Evolutionary conservation across 2,113 vertebrate genomes (phyloP).

Genomic region (Xenus cinereus): DNA sequence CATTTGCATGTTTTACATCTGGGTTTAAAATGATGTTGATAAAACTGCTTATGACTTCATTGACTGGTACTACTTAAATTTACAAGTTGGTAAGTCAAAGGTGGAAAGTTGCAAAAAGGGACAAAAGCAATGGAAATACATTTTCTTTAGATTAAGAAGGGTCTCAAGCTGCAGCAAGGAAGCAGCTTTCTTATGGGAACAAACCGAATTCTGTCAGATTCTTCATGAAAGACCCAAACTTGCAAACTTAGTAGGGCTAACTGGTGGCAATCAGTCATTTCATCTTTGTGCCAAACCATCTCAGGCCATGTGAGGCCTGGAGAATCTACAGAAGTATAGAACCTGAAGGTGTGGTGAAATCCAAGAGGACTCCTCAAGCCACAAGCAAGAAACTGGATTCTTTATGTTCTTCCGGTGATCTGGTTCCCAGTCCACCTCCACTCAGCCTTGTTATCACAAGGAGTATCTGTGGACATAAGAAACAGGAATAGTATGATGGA

Average conservation of each 20-base stretch:
- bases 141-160: neutral
- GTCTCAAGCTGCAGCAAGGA: neutral
- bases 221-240: neutral
- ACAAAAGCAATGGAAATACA: neutral
- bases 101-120: neutral
- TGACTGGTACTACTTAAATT: neutral
- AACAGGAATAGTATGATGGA: neutral
- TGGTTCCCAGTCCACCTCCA: neutral
- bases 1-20: neutral
- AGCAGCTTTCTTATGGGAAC: neutral
- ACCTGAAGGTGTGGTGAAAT: neutral
- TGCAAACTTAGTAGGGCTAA: neutral
- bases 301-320: neutral
- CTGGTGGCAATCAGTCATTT: neutral
- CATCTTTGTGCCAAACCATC: neutral
- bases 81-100: neutral
- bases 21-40: neutral
- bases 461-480: neutral
- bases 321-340: neutral
- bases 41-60: neutral
- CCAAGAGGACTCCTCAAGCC: neutral
- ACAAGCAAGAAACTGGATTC: neutral
- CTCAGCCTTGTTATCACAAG: neutral
- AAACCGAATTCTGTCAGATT: neutral
- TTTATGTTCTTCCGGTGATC: neutral